phyloP scores from a whole-genome alignment of 2,113 vertebrate genomes.

The Vicugna pacos region DNA sequence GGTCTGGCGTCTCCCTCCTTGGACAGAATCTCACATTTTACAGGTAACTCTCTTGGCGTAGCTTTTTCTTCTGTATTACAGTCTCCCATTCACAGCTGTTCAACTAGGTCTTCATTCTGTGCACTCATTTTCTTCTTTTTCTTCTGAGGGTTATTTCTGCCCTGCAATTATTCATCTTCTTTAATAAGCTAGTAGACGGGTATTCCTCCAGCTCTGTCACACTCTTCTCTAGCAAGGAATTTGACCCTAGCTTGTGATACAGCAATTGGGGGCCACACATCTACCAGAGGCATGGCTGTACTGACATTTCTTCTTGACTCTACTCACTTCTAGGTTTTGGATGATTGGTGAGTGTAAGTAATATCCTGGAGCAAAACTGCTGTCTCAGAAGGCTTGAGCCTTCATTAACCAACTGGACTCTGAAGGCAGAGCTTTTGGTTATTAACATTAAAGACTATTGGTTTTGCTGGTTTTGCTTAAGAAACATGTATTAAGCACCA shows the following conservation, averaged over 20 bases:
- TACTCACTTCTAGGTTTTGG: not conserved
- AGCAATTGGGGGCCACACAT: not conserved
- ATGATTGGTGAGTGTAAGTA: not conserved
- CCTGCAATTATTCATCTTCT: not conserved
- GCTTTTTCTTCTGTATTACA: not conserved
- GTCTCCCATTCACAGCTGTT: not conserved
- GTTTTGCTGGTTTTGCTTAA: slow-evolving; percentile 7
- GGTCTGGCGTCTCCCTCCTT: not conserved
- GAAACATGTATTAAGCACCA: not conserved
- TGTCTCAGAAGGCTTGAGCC: not conserved
- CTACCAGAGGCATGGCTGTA: not conserved
- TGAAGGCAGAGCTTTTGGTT: not conserved
- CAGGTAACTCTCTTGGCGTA: not conserved
- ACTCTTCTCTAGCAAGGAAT: not conserved
- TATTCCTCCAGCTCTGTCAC: not conserved
- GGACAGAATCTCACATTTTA: not conserved
- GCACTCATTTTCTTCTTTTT: not conserved
- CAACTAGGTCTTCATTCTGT: not conserved
- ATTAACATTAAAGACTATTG: not conserved
- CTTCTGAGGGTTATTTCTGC: not conserved
- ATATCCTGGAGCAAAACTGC: not conserved
- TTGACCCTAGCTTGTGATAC: not conserved
- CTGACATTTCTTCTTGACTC: not conserved
- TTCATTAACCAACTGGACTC: not conserved
- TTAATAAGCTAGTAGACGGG: not conserved